These are phyloP conservation scores for Nephrotoma guestfalica DNA, from an alignment of 2,888 invertebrate species.

Conservation along the genomic window DNA sequence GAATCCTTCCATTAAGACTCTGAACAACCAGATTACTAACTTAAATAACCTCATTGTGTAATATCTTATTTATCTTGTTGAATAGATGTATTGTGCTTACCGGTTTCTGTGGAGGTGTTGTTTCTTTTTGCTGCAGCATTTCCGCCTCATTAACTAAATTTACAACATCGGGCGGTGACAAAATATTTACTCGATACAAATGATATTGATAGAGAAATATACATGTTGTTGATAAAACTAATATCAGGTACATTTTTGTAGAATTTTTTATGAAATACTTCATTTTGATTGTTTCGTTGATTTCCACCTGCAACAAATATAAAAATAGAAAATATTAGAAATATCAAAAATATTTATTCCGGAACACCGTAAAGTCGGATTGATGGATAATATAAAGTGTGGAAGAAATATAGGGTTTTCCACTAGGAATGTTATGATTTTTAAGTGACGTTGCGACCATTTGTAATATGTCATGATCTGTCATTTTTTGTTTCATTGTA, in stretches of 20 bases:
- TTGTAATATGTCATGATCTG: no score
- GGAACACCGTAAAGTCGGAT: background rate
- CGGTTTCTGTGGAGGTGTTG: background rate
- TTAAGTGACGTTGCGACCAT: no score
- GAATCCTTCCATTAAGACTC: no score
- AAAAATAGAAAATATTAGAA: background rate
- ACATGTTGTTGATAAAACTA: slow-evolving; percentile 42
- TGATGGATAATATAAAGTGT: background rate
- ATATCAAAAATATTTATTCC: background rate
- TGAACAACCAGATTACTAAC: no score
- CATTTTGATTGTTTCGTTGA: background rate
- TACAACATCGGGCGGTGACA: background rate
- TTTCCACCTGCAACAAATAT: background rate
- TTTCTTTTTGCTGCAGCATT: background rate
- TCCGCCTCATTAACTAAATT: background rate
- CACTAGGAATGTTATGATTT: no score
- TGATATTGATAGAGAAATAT: slow-evolving; percentile 51
- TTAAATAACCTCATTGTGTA: no score
- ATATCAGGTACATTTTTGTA: slow-evolving; percentile 49
- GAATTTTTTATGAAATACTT: slow-evolving; percentile 35
- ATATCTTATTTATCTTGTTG: no score
- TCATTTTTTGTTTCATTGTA: no score
- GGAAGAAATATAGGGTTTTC: background rate
- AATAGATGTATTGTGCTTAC: background rate
- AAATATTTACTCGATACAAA: slow-evolving; percentile 36